Conservation (phyloP, 2,888 invertebrate genomes). For the Dermolepida albohirtum region DNA sequence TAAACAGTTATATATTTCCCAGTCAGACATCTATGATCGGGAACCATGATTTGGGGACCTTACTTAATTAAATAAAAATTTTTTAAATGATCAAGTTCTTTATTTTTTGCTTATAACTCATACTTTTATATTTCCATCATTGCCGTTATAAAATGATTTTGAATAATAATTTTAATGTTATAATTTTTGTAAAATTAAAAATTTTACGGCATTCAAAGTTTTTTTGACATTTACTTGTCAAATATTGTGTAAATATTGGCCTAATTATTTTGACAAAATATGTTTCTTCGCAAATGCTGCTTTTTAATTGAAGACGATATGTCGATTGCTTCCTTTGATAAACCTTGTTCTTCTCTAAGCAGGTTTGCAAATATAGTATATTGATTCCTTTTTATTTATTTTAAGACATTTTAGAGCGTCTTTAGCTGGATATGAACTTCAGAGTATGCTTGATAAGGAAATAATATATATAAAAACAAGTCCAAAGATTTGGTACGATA, state of each 20-base stretch:
- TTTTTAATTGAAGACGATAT: constrained; percentile 43
- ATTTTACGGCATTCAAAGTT: background rate
- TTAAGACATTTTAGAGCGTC: constrained; percentile 32
- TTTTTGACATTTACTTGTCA: constrained; percentile 13
- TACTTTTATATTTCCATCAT: too few species aligned
- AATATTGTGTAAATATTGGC: background rate
- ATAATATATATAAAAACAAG: constrained; percentile 41
- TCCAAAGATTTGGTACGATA: constrained; percentile 41
- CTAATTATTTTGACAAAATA: constrained; percentile 3
- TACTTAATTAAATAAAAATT: too few species aligned
- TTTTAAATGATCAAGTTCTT: too few species aligned
- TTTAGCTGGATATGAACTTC: constrained; percentile 38
- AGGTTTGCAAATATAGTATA: constrained; percentile 11
- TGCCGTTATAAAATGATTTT: too few species aligned
- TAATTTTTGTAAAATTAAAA: background rate
- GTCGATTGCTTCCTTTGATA: constrained; percentile 42
- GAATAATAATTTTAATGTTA: too few species aligned
- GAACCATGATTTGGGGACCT: too few species aligned
- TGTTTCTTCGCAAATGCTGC: constrained; percentile 44
- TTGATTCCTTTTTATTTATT: background rate
- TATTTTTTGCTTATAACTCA: too few species aligned
- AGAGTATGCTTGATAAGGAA: constrained; percentile 40
- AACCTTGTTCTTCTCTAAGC: constrained; percentile 36
- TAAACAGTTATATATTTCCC: too few species aligned
- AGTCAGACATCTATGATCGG: too few species aligned